Base-by-base conservation (phyloP, 2,113 vertebrate species). In the Xiphias gladius region DNA sequence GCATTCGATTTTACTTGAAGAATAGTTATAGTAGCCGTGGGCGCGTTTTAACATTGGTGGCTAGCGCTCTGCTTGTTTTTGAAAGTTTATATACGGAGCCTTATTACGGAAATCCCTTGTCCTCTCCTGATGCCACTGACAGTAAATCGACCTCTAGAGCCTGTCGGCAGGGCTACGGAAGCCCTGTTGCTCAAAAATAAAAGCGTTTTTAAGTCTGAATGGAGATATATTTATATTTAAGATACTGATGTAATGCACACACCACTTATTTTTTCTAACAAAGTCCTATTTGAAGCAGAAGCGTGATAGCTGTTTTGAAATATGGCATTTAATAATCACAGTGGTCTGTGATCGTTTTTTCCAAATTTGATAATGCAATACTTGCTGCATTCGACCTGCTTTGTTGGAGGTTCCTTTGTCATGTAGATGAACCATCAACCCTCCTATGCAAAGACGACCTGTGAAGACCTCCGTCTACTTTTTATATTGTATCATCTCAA, bases 181-280 rank as follows among this genome's bases (percentile, higher is more conserved):
- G 84, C 82, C 89, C 91, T 92, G 74, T 37, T 73, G 73, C 79
- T 67, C 12, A 3, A 41, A 62, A 62, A 54, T 30, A 20, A 86
- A 95, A 95, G 59, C 67, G 93, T 97, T 97, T 96, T 96, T 95
- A 94, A 93, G 68, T 92, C 77, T 91, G 94, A 95, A 80, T 92
- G 91, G 93, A 93, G 90, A 68, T 92, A 94, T 96, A 96, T 96
- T 96, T 97, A 96, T 96, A 97, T 95, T 94, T 94, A 91, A 92
- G 84, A 63, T 94, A 95, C 90, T 89, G 70, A 88, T 78, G 74
- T 86, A 72, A 96, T 84, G 93, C 94, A 95, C 94, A 88, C 92
- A 94, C 91, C 91, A 85, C 82, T 93, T 94, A 90, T 93, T 94
- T 92, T 94, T 93, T 87, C 87, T 91, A 93, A 93, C 91, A 88